Evolutionary conservation across 2,888 invertebrate genomes (phyloP).

Genomic region (Gerris lacustris): DNA sequence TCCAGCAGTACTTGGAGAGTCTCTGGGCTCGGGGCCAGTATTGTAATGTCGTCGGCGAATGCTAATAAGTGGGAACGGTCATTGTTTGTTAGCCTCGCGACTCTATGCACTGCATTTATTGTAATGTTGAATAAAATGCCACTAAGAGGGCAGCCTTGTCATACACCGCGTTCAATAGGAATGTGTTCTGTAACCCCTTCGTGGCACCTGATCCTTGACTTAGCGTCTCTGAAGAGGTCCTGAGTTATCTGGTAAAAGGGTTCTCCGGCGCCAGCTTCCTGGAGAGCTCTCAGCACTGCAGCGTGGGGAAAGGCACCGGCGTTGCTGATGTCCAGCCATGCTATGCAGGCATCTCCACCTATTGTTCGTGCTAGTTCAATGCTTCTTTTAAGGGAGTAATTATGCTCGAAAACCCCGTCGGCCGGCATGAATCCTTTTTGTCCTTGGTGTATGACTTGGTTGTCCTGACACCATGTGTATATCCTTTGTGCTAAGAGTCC

Average conservation of each 20-base stretch:
- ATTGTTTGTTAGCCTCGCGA: not conserved
- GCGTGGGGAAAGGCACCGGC: not conserved
- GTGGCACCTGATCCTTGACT: conserved; percentile 3
- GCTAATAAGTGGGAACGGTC: not conserved
- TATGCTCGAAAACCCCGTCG: not conserved
- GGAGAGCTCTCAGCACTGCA: not conserved
- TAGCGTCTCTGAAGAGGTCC: not conserved
- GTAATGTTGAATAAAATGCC: conserved; percentile 14
- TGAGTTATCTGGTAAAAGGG: not conserved
- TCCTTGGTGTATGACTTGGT: conserved; percentile 14
- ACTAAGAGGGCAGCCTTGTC: conserved; percentile 17
- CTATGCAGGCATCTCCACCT: not conserved
- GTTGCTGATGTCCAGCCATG: not conserved
- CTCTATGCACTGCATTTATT: conserved; percentile 10
- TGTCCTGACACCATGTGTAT: conserved; percentile 4
- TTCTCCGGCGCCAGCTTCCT: conserved; percentile 7
- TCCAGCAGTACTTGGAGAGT: not conserved
- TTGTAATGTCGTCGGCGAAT: not conserved
- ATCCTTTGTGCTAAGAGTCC: conserved; percentile 21
- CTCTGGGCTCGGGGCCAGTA: not conserved
- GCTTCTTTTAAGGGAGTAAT: not conserved
- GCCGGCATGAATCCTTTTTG: conserved; percentile 18
- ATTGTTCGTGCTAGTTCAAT: not conserved
- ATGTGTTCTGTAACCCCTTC: not conserved
- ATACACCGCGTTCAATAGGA: conserved; percentile 8